Conservation (phyloP, 2,888 invertebrate genomes). For the Mycogona germanica region DNA sequence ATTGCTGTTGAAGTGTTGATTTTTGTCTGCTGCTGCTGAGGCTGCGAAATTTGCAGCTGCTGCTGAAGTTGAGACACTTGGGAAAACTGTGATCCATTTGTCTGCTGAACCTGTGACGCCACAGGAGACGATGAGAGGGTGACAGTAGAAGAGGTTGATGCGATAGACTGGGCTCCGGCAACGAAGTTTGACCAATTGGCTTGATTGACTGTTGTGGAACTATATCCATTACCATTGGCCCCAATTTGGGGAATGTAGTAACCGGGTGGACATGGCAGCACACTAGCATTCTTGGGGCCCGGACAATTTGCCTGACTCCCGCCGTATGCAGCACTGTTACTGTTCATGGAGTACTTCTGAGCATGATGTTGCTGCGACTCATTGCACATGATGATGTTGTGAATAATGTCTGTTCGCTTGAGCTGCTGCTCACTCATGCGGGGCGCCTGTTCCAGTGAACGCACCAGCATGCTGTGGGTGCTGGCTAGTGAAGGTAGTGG, state of each 20-base stretch:
- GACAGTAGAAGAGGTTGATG: conserved; percentile 7
- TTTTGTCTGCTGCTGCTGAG: no score
- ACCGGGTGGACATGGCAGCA: conserved; percentile 22
- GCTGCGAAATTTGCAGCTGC: no score
- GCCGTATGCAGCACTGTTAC: conserved; percentile 20
- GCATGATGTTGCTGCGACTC: conserved; percentile 34
- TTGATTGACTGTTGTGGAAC: conserved; percentile 10
- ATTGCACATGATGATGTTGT: conserved; percentile 72
- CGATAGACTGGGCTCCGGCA: conserved; percentile 13
- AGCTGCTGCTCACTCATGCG: conserved; percentile 86
- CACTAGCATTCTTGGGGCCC: conserved; percentile 20
- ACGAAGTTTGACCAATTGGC: conserved; percentile 4
- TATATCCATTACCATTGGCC: not conserved
- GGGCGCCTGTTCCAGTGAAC: conserved; percentile 83
- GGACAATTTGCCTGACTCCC: conserved; percentile 39
- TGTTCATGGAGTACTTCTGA: not conserved
- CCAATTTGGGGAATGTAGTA: conserved; percentile 23
- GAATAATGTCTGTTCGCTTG: conserved; percentile 82
- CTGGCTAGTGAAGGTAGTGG: conserved; percentile 28
- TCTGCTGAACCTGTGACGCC: conserved; percentile 1
- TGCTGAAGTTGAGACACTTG: no score
- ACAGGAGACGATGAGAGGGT: not conserved
- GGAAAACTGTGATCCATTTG: no score
- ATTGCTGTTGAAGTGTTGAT: conserved; percentile 3
- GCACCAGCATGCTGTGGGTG: conserved; percentile 52